These are phyloP conservation scores for Poecilia gillii DNA, from an alignment of 2,797 vertebrate genomes.

Conservation along the genomic window DNA sequence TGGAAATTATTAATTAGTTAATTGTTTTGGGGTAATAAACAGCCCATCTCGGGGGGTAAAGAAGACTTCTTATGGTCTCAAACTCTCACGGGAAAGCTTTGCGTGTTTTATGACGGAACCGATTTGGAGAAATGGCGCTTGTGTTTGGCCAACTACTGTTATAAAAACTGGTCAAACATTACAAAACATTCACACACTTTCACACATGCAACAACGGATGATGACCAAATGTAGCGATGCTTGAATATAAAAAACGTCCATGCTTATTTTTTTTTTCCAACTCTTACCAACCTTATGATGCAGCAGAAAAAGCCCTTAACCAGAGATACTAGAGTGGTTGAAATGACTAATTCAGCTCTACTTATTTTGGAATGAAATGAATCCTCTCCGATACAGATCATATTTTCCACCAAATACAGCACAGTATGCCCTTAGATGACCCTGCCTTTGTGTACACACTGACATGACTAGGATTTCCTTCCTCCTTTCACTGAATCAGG, in stretches of 20 bases:
- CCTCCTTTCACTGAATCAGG: conserved; percentile 58
- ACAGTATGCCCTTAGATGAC: conserved; percentile 63
- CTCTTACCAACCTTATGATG: neutral
- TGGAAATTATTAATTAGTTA: neutral
- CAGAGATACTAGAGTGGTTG: neutral
- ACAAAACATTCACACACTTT: conserved; percentile 29
- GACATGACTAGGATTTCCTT: conserved; percentile 43
- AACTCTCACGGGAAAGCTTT: conserved; percentile 23
- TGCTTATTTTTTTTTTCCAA: neutral
- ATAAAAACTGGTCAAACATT: conserved; percentile 63
- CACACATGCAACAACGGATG: conserved; percentile 48
- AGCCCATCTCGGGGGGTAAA: neutral
- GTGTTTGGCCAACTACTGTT: conserved; percentile 49
- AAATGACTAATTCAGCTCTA: neutral
- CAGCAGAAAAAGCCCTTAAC: neutral
- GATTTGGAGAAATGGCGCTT: conserved; percentile 35
- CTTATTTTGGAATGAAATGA: conserved; percentile 6
- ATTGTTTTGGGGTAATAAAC: neutral
- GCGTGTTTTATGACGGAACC: conserved; percentile 24
- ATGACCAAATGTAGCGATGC: conserved; percentile 18
- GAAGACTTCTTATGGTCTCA: conserved; percentile 3
- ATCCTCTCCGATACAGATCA: conserved; percentile 23
- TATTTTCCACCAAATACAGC: conserved; percentile 30
- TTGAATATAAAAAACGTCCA: neutral
- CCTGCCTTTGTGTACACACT: conserved; percentile 37